Conservation (phyloP, 2,797 vertebrate species). For the Gorsachius magnificus region DNA sequence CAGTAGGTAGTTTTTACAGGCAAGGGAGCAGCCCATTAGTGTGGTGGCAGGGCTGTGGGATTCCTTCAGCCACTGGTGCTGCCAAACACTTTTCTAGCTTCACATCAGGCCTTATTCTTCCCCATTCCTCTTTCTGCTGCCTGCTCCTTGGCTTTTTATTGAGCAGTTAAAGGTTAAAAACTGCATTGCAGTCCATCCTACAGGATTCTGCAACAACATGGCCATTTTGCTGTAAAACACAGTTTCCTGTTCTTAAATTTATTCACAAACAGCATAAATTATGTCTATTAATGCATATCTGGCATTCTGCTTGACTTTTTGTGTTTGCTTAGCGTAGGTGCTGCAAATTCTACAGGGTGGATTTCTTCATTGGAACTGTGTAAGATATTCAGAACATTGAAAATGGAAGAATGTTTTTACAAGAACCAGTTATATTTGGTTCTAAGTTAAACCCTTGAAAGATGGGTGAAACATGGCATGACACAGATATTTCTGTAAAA, state of each 20-base stretch:
- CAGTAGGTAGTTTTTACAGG: background rate
- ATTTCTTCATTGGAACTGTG: background rate
- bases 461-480: background rate
- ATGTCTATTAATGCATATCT: background rate
- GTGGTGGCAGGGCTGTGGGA: background rate
- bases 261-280: background rate
- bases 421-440: background rate
- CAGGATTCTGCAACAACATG: background rate
- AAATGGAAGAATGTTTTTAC: background rate
- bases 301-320: background rate
- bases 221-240: background rate
- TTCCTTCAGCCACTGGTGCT: background rate
- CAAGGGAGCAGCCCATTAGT: background rate
- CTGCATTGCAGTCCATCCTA: background rate
- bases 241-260: background rate
- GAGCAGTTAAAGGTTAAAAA: background rate
- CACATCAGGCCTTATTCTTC: background rate
- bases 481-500: background rate
- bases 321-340: background rate
- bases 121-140: background rate
- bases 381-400: background rate
- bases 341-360: background rate
- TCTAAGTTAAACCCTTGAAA: background rate
- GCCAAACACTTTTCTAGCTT: background rate
- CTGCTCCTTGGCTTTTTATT: background rate